Conservation (phyloP, 2,113 vertebrate genomes). For the Spermophilus dauricus region DNA sequence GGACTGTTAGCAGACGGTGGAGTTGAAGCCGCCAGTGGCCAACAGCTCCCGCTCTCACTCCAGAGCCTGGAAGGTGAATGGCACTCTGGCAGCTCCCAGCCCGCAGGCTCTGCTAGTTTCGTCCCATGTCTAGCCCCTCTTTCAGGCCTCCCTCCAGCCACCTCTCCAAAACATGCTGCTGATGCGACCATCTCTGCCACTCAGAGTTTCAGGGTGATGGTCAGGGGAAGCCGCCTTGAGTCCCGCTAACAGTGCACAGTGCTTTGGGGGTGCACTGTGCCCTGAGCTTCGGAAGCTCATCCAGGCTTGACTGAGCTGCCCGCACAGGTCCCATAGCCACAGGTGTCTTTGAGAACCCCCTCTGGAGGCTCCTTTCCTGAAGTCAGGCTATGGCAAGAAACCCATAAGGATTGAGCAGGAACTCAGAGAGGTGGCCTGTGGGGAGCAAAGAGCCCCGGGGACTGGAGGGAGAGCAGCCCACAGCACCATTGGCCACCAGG, state of each 20-base stretch:
- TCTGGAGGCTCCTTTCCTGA: neutral
- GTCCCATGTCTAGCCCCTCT: rapidly evolving
- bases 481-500: rapidly evolving
- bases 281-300: neutral
- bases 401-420: neutral
- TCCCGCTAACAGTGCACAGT: rapidly evolving
- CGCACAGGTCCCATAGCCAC: rapidly evolving
- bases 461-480: no score
- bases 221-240: neutral
- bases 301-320: neutral
- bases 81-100: neutral
- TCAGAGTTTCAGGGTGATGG: neutral
- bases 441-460: neutral
- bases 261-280: neutral
- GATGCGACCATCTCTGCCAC: rapidly evolving
- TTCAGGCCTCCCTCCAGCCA: neutral
- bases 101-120: rapidly evolving
- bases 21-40: neutral
- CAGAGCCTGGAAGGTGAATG: neutral
- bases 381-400: neutral
- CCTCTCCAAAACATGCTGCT: neutral
- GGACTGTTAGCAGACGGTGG: neutral
- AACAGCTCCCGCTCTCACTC: rapidly evolving
- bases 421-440: neutral
- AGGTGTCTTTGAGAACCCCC: rapidly evolving